Evolutionary conservation across 1,140 invertebrate species (phyloP).

Genomic region (Meloidogyne floridensis): DNA sequence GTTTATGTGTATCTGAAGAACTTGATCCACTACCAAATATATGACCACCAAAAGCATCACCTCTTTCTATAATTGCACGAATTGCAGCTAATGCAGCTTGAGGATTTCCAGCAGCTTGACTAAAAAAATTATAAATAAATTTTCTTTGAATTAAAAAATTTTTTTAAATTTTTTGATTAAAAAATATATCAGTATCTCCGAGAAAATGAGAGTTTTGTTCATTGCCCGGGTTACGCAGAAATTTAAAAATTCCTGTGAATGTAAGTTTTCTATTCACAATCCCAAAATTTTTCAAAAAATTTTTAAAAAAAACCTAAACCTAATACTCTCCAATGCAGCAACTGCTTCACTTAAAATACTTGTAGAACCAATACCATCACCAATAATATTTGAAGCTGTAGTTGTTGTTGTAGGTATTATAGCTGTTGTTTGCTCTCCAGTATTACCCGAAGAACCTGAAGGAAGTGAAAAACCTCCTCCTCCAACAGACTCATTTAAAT

Average conservation of each 20-base stretch:
- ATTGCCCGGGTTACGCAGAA: no score
- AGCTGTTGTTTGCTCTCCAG: not conserved
- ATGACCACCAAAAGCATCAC: slow-evolving; percentile 11
- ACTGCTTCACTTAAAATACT: slow-evolving; percentile 28
- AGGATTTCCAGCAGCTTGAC: slow-evolving; percentile 9
- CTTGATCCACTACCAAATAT: not conserved
- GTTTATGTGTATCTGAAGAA: not conserved
- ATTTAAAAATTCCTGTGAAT: no score
- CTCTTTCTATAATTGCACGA: slow-evolving; percentile 18
- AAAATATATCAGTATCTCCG: no score
- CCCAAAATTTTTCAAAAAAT: not conserved
- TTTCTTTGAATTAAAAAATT: no score
- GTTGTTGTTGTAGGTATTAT: not conserved
- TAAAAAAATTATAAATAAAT: not conserved
- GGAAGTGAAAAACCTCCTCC: slow-evolving; percentile 18
- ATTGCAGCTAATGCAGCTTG: slow-evolving; percentile 18
- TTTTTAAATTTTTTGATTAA: no score
- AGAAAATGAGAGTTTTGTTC: no score
- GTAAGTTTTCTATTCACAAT: no score
- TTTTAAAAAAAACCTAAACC: not conserved
- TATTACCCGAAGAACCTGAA: slow-evolving; percentile 21
- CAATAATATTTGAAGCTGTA: not conserved
- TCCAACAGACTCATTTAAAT: slow-evolving; percentile 1
- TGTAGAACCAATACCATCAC: slow-evolving; percentile 17
- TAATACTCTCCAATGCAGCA: slow-evolving; percentile 18